Conservation (phyloP, 2,888 invertebrate genomes). For the Gandaritis pyraliata region DNA sequence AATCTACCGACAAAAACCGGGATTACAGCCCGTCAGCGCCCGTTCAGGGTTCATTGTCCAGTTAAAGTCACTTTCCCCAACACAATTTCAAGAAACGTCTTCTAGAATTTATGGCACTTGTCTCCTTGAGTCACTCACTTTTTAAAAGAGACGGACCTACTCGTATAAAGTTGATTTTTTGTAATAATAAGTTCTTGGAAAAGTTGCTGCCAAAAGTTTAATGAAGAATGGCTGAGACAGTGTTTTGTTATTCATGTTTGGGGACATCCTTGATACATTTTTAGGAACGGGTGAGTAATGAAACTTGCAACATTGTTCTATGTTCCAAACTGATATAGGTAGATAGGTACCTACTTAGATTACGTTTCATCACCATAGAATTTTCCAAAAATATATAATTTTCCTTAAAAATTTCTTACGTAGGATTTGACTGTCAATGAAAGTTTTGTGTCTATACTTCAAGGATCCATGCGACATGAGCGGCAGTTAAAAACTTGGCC, state of each 20-base stretch:
- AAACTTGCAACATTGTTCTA: conserved; percentile 5
- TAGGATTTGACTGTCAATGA: too few relatives aligned
- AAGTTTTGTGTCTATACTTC: too few relatives aligned
- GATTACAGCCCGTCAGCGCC: conserved; percentile 65
- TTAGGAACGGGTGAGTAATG: conserved; percentile 26
- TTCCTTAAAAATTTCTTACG: too few relatives aligned
- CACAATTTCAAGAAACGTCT: conserved; percentile 59
- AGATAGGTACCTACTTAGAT: too few relatives aligned
- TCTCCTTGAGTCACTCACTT: conserved; percentile 41
- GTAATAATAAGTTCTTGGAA: conserved; percentile 49
- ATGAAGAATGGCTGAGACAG: conserved; percentile 49
- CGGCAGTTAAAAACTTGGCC: too few relatives aligned
- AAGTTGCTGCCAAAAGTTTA: conserved; percentile 51
- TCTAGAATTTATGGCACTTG: conserved; percentile 45
- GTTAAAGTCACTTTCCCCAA: conserved; percentile 65
- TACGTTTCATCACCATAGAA: too few relatives aligned
- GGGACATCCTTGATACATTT: conserved; percentile 30
- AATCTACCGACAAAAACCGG: conserved; percentile 68
- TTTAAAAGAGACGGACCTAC: conserved; percentile 51
- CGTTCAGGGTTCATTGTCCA: conserved; percentile 59
- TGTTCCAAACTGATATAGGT: too few relatives aligned
- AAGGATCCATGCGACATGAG: too few relatives aligned
- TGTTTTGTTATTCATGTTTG: conserved; percentile 39
- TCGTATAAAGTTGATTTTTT: conserved; percentile 45
- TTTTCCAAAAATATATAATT: too few relatives aligned